Evolutionary conservation across 1,140 invertebrate species (phyloP).

Genomic region (Bombus confusus): DNA sequence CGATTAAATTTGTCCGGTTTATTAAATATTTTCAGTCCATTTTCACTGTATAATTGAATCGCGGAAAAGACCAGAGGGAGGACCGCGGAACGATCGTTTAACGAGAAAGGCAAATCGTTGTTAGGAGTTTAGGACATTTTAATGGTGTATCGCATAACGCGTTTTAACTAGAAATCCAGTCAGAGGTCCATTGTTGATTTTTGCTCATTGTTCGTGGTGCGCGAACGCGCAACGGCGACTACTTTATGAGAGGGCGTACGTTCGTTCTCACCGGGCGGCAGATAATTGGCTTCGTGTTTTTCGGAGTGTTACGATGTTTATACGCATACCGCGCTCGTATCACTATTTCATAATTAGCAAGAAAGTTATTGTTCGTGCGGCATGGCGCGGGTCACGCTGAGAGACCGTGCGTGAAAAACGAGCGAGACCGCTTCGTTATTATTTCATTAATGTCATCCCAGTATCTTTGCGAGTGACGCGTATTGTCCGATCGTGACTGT

Average conservation of each 20-base stretch:
- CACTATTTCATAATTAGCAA: constrained; percentile 75
- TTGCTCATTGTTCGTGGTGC: constrained; percentile 61
- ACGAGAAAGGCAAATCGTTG: constrained; percentile 1
- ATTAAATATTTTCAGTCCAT: not conserved
- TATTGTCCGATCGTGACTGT: constrained; percentile 32
- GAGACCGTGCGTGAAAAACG: constrained; percentile 58
- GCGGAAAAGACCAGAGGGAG: too few species aligned
- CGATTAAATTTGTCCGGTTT: not conserved
- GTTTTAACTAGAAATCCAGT: constrained; percentile 23
- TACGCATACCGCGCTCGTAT: constrained; percentile 64
- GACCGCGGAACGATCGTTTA: not conserved
- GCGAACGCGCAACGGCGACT: constrained; percentile 26
- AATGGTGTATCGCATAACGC: constrained; percentile 7
- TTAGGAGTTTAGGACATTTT: not conserved
- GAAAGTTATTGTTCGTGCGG: constrained; percentile 64
- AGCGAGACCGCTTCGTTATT: constrained; percentile 58
- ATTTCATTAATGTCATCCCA: constrained; percentile 59
- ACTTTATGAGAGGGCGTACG: constrained; percentile 65
- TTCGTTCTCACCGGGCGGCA: constrained; percentile 65
- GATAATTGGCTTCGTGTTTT: constrained; percentile 72
- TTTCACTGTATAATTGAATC: not conserved
- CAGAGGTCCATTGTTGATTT: constrained; percentile 48
- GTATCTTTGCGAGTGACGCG: constrained; percentile 29
- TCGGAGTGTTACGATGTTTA: constrained; percentile 70
- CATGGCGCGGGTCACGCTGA: constrained; percentile 41